Evolutionary conservation across 2,797 vertebrate genomes (phyloP), one percentile per base, ranked within the genome.

Genomic region (Balearica regulorum): DNA sequence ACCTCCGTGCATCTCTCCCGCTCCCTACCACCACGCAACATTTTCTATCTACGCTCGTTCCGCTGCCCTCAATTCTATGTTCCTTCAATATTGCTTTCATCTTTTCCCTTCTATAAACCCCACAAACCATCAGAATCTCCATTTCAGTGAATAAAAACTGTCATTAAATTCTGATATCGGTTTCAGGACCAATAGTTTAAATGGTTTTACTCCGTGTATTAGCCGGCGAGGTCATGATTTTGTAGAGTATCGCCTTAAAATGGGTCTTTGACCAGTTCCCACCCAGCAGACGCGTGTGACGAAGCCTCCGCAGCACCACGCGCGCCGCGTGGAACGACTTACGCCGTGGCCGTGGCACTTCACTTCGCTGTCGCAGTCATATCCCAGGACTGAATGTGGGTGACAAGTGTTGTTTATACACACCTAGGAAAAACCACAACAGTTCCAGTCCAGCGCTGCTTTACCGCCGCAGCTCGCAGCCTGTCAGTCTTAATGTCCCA

Each of bases 321-420:
- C 4, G 10, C 5, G 11, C 41, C 41, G 31, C 21, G 3, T 2
- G 66, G 25, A n/a, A 14, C 5, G 2, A 97, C 98, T 97, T 95
- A 99, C 99, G 43, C 99, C 98, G 1, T 46, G 96, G 53, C 96
- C 65, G 22, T 94, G 96, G 93, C 99, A 99, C 48, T 97, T 97
- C 3, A 10, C 92, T 48, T 68, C 1, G 21, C 97, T 96, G 16
- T 98, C 86, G 80, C 99, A 99, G 51, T 12, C 29, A 3, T 87
- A 53, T 1, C 96, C 78, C 33, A 99, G 96, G 80, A 71, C 80
- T 1, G 98, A 97, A 11, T 95, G 97, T 0, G 98, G 98, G 31
- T 98, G 97, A 77, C 99, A 99, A 1, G 96, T 54, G 76, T 96
- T 98, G 60, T 98, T 95, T 11, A 98, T 9, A 19, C 99, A 99